Percentiles rank a stretch among this genome's conserved stretches.
Conservation (phyloP, 1,140 invertebrate genomes). For the Nasonia longicornis region DNA sequence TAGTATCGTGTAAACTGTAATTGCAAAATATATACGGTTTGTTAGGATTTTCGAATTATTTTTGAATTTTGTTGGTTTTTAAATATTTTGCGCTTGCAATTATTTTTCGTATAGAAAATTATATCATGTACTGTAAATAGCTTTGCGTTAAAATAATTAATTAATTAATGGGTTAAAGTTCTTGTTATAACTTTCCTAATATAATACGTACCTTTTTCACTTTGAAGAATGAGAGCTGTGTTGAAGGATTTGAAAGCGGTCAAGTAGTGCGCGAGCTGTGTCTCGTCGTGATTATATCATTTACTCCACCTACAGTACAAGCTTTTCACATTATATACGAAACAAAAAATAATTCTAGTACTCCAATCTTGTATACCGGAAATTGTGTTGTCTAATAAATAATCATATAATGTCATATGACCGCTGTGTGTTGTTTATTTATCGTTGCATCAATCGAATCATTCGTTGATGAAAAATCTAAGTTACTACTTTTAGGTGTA, state of each 20-base stretch:
- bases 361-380: slow-evolving; percentile 35
- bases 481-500: too few relatives aligned
- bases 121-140: slow-evolving; percentile 32
- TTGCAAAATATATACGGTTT: not conserved
- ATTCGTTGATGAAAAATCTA: too few relatives aligned
- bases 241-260: slow-evolving; percentile 18
- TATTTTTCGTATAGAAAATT: slow-evolving; percentile 13
- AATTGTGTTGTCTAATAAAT: slow-evolving; percentile 40
- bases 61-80: slow-evolving; percentile 1
- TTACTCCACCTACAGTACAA: slow-evolving; percentile 42
- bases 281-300: slow-evolving; percentile 35
- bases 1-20: too few relatives aligned
- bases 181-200: slow-evolving; percentile 34
- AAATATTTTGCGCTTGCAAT: not conserved
- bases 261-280: slow-evolving; percentile 25
- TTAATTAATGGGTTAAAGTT: slow-evolving; percentile 9
- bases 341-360: slow-evolving; percentile 34
- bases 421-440: not conserved
- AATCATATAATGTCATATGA: slow-evolving; percentile 3
- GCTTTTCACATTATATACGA: slow-evolving; percentile 43
- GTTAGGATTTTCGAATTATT: not conserved
- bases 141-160: slow-evolving; percentile 4
- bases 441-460: not conserved
- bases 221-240: slow-evolving; percentile 6
- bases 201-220: slow-evolving; percentile 11